Percentiles rank a stretch among this genome's conserved stretches.
These are phyloP conservation scores for Anas platyrhynchos DNA, from an alignment of 2,113 vertebrate species.

Conservation along the genomic window DNA sequence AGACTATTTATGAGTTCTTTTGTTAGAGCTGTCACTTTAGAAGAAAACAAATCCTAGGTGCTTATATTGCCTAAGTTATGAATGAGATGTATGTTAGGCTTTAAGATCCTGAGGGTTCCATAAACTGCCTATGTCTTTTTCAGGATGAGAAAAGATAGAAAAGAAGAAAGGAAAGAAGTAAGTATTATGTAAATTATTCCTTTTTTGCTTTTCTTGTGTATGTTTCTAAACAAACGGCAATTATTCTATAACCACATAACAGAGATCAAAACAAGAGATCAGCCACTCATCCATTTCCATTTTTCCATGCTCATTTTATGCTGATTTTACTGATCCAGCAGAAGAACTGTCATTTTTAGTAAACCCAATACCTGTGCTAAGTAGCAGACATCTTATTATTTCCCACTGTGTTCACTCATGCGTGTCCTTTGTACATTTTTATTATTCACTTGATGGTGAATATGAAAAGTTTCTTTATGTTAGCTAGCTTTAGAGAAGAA, in stretches of 20 bases:
- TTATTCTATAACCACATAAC: neutral
- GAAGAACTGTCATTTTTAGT: slow-evolving; percentile 32
- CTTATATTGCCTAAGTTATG: neutral
- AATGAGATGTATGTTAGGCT: neutral
- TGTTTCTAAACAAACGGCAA: slow-evolving; percentile 36
- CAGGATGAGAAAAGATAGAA: neutral
- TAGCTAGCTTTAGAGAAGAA: neutral
- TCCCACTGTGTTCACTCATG: neutral
- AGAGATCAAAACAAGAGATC: slow-evolving; percentile 26
- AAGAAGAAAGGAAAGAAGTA: neutral
- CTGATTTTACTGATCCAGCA: slow-evolving; percentile 26
- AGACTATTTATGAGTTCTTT: neutral
- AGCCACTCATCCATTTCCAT: neutral
- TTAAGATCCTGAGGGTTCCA: neutral
- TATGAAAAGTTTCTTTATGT: neutral
- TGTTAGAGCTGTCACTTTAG: neutral
- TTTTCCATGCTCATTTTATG: slow-evolving; percentile 5
- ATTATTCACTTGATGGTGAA: neutral
- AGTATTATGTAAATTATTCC: neutral
- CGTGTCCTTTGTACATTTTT: neutral
- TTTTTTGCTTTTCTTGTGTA: slow-evolving; percentile 10
- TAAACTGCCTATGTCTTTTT: neutral
- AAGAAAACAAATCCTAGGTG: neutral
- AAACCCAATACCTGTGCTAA: neutral
- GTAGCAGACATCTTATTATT: neutral